Conservation (phyloP, 2,888 invertebrate species). For the Blera fallax region DNA sequence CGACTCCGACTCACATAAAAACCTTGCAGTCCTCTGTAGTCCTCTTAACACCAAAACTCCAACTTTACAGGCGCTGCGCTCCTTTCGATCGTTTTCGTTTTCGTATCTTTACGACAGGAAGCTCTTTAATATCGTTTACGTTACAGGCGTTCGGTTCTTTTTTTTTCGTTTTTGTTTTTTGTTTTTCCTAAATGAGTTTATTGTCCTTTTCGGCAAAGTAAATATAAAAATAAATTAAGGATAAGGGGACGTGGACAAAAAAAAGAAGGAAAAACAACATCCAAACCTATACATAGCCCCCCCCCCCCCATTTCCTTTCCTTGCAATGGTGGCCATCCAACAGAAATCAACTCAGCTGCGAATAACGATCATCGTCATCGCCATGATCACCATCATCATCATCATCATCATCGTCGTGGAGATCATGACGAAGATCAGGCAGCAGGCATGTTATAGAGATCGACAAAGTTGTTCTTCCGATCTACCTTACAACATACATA, state of each 20-base stretch:
- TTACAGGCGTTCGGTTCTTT: no score
- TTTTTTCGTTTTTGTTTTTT: no score
- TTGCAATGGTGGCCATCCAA: neutral
- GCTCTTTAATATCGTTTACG: slow-evolving; percentile 30
- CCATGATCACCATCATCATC: no score
- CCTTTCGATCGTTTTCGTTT: slow-evolving; percentile 27
- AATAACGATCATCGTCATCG: slow-evolving; percentile 11
- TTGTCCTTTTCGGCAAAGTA: slow-evolving; percentile 44
- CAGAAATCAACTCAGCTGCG: neutral
- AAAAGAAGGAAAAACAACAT: neutral
- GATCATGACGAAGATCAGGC: slow-evolving; percentile 20
- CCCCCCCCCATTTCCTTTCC: slow-evolving; percentile 39
- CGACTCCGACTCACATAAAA: neutral
- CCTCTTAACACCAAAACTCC: neutral
- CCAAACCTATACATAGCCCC: neutral
- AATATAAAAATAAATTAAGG: neutral
- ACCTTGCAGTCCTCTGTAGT: neutral
- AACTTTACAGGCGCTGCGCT: neutral
- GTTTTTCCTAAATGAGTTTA: slow-evolving; percentile 50
- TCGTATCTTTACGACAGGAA: slow-evolving; percentile 63
- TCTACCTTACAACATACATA: slow-evolving; percentile 7
- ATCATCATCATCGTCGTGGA: no score
- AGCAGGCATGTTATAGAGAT: slow-evolving; percentile 43
- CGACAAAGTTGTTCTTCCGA: slow-evolving; percentile 54
- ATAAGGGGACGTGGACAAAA: neutral